phyloP scores from a whole-genome alignment of 2,113 vertebrate genomes.

The Boleophthalmus pectinirostris region DNA sequence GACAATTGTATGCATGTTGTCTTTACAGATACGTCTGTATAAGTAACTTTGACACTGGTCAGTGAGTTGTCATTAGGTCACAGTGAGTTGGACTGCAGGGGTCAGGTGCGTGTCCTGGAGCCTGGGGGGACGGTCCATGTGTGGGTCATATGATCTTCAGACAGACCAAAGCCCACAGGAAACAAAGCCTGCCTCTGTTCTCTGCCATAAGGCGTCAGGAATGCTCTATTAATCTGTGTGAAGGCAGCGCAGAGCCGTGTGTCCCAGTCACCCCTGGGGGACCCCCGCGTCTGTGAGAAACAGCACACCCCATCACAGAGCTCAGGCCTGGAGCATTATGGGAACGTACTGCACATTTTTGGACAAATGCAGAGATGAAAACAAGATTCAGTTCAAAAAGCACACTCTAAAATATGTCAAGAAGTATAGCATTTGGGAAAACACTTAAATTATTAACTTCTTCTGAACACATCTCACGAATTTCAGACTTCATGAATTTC shows the following conservation, averaged over 20 bases:
- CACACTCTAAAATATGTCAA: too few relatives aligned
- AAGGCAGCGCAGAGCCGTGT: slow-evolving; percentile 32
- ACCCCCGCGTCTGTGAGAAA: slow-evolving; percentile 15
- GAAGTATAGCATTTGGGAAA: too few relatives aligned
- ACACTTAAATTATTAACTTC: too few relatives aligned
- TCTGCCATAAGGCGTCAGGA: slow-evolving; percentile 43
- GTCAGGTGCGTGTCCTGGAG: slow-evolving; percentile 52
- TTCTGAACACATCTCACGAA: too few relatives aligned
- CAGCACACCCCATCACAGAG: not conserved
- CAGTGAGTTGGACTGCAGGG: slow-evolving; percentile 1
- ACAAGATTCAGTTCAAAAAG: too few relatives aligned
- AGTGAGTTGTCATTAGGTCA: not conserved
- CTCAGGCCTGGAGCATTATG: not conserved
- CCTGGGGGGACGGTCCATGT: slow-evolving; percentile 49
- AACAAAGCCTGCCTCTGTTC: slow-evolving; percentile 52
- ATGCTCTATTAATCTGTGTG: slow-evolving; percentile 50
- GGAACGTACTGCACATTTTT: too few relatives aligned
- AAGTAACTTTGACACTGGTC: not conserved
- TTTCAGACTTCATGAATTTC: too few relatives aligned
- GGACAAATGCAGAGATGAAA: too few relatives aligned
- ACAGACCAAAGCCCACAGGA: slow-evolving; percentile 51
- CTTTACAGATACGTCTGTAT: too few relatives aligned
- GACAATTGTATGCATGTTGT: too few relatives aligned
- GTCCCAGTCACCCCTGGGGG: slow-evolving; percentile 38
- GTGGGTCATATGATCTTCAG: slow-evolving; percentile 61